Conservation (phyloP, 2,888 invertebrate genomes). For the Notodonta ziczac region DNA sequence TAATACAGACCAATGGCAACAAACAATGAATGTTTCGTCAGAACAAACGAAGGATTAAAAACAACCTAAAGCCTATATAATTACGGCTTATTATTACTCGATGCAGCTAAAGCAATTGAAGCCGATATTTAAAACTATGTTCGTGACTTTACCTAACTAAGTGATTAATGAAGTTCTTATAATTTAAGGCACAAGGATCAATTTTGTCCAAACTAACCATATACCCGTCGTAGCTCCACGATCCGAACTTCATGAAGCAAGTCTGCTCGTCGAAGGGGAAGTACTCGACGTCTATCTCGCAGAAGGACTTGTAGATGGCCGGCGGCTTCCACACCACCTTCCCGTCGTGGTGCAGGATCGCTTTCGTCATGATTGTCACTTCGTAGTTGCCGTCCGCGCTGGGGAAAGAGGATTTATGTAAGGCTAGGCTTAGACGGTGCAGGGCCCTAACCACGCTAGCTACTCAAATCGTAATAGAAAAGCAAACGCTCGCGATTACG, state of each 20-base stretch:
- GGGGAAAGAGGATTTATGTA: constrained; percentile 48
- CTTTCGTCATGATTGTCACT: constrained; percentile 99
- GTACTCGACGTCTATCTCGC: constrained; percentile 97
- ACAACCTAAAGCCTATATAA: too few species aligned
- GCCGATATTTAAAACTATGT: too few species aligned
- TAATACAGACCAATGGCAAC: too few species aligned
- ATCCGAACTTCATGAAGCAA: constrained; percentile 97
- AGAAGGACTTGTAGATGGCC: constrained; percentile 99
- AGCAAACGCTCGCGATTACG: too few species aligned
- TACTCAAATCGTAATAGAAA: too few species aligned
- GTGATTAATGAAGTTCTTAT: background rate
- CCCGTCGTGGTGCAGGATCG: constrained; percentile 96
- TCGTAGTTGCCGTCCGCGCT: constrained; percentile 99
- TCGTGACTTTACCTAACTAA: too few species aligned
- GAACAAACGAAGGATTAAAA: too few species aligned
- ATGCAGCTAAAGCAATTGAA: too few species aligned
- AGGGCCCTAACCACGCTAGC: too few species aligned
- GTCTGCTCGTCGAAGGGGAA: constrained; percentile 98
- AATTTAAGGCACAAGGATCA: background rate
- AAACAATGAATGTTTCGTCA: too few species aligned
- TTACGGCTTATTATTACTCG: too few species aligned
- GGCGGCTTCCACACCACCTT: constrained; percentile 99
- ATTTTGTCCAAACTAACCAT: constrained; percentile 86
- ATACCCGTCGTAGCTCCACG: constrained; percentile 97
- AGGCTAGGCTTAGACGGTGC: background rate